Conservation (phyloP, 2,888 invertebrate genomes). For the Chrysotoxum bicinctum region DNA sequence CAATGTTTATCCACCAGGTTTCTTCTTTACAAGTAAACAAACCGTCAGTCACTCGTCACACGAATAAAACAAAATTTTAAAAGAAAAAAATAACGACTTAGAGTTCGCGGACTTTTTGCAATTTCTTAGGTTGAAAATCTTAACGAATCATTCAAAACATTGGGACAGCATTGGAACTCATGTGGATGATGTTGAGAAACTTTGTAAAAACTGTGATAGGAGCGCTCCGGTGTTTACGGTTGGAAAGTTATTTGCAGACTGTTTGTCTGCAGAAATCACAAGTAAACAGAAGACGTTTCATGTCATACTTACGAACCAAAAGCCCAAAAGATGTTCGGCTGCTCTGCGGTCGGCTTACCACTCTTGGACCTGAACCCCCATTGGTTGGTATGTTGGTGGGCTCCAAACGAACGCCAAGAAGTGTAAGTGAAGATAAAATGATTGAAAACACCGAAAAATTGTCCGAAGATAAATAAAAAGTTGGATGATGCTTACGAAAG, state of each 20-base stretch:
- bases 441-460: constrained; percentile 32
- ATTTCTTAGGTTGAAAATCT: background rate
- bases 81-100: background rate
- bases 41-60: constrained; percentile 48
- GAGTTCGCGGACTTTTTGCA: constrained; percentile 18
- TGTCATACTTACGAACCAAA: constrained; percentile 34
- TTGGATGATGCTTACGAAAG: constrained; percentile 19
- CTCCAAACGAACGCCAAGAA: background rate
- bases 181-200: background rate
- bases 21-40: constrained; percentile 48
- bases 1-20: constrained; percentile 24
- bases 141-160: background rate
- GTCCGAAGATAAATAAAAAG: constrained; percentile 25
- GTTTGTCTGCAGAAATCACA: constrained; percentile 51
- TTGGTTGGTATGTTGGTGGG: background rate
- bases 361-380: background rate
- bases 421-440: constrained; percentile 13
- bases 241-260: constrained; percentile 68
- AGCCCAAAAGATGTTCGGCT: constrained; percentile 61
- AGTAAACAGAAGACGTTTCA: constrained; percentile 32
- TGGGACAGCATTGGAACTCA: background rate
- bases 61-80: background rate
- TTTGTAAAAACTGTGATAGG: constrained; percentile 4
- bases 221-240: constrained; percentile 50
- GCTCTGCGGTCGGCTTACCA: constrained; percentile 10